phyloP scores from a whole-genome alignment of 2,888 invertebrate species.

The Pammene fasciana region DNA sequence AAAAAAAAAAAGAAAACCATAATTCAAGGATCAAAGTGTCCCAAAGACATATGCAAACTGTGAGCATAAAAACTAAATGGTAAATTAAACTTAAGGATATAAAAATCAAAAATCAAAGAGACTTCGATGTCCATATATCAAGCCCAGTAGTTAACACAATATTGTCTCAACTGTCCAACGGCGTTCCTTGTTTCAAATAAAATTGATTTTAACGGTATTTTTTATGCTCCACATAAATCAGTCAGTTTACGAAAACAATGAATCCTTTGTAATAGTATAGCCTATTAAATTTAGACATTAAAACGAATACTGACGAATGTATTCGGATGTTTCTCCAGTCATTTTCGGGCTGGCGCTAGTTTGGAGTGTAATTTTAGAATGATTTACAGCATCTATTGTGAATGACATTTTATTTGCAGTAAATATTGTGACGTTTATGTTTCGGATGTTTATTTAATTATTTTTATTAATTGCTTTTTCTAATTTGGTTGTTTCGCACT shows the following conservation, averaged over 20 bases:
- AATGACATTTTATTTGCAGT: conserved; percentile 60
- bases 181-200: conserved; percentile 45
- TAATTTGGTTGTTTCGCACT: not conserved
- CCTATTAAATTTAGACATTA: conserved; percentile 76
- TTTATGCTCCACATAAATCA: conserved; percentile 71
- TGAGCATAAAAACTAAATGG: conserved; percentile 11
- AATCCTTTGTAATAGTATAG: conserved; percentile 80
- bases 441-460: conserved; percentile 28
- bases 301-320: conserved; percentile 59
- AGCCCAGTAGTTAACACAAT: conserved; percentile 69
- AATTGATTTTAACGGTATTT: conserved; percentile 45
- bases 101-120: conserved; percentile 47
- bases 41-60: conserved; percentile 18
- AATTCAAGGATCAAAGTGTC: conserved; percentile 17
- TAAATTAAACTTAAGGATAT: conserved; percentile 10
- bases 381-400: conserved; percentile 64
- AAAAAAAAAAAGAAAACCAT: not conserved
- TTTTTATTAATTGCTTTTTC: conserved; percentile 34
- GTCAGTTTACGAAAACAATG: conserved; percentile 76
- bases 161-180: conserved; percentile 61
- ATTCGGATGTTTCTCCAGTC: conserved; percentile 57
- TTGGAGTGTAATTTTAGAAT: conserved; percentile 69
- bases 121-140: conserved; percentile 56
- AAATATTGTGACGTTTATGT: conserved; percentile 51
- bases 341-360: conserved; percentile 56